Evolutionary conservation across 2,113 vertebrate species (phyloP), one percentile per base, ranked within the genome.

Genomic region (Bolborhynchus lineola): DNA sequence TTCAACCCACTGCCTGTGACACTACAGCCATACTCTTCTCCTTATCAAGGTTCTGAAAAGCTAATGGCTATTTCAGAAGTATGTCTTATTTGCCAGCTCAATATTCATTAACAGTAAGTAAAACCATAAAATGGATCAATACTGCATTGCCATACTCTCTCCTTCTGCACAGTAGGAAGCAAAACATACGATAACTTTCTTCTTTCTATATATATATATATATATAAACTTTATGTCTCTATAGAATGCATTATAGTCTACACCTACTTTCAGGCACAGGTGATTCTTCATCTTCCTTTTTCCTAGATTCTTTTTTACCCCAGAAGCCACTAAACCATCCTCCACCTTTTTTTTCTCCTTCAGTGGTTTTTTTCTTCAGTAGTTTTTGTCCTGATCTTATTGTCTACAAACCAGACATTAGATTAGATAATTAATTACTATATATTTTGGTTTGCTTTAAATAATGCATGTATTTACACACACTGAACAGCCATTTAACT

Each of bases 311-410:
- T 94, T 98, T 99, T 96, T 86, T 99, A 41, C 98, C 94, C 97
- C 99, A 99, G 39, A 99, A 98, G 42, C 98, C 94, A 95, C 99
- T 94, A 93, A 99, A 99, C 98, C 99, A 99, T 44, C 99, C 98
- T 92, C 98, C 98, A 39, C 98, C 84, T 86, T 98, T 98, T 88
- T 98, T 99, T 93, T 99, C 99, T 57, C 91, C 98, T 41, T 97
- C 98, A 12, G 92, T 8, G 2, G 94, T 92, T 85, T 99, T 99
- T 97, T 99, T 99, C 33, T 92, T 98, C 79, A 98, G 63, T 12
- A 99, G 86, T 91, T 99, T 99, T 92, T 99, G 99, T 18, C 99
- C 99, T 8, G 99, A 99, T 39, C 98, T 96, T 95, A 99, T 97
- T 50, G 99, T 98, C 99, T 99, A 95, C 59, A 91, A 96, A 80